These are phyloP conservation scores for Hydropsyche tenuis DNA, from an alignment of 1,140 invertebrate species.

Conservation along the genomic window DNA sequence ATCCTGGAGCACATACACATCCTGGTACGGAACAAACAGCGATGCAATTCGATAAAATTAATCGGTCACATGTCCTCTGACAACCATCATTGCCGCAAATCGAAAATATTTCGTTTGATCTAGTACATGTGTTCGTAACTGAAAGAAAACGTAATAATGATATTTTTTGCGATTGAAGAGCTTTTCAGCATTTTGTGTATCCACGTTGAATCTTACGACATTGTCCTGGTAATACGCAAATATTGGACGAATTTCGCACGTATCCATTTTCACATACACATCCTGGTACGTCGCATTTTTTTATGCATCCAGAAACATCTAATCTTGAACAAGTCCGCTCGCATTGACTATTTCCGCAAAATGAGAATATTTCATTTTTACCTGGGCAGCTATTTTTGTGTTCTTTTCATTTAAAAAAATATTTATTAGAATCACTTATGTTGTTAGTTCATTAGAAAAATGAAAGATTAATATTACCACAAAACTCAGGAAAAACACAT, in stretches of 20 bases:
- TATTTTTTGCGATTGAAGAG: too few relatives aligned
- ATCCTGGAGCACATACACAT: not conserved
- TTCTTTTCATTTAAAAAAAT: too few relatives aligned
- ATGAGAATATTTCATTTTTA: not conserved
- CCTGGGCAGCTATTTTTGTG: too few relatives aligned
- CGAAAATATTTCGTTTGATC: not conserved
- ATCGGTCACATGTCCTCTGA: not conserved
- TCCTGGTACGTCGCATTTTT: not conserved
- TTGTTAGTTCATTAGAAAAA: too few relatives aligned
- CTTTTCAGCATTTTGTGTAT: too few relatives aligned
- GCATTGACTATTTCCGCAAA: slow-evolving; percentile 3
- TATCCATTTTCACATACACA: slow-evolving; percentile 35
- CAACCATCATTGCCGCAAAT: not conserved
- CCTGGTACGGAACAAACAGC: not conserved
- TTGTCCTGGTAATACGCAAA: slow-evolving; percentile 15
- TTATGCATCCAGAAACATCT: not conserved
- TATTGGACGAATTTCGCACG: slow-evolving; percentile 3
- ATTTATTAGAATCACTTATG: too few relatives aligned
- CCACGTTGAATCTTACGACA: slow-evolving; percentile 8
- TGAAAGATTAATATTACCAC: not conserved
- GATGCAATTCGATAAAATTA: not conserved
- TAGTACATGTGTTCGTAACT: not conserved
- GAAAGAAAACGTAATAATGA: too few relatives aligned
- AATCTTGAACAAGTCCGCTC: not conserved
- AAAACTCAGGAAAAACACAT: not conserved